Conservation (phyloP, 1,140 invertebrate species). For the Drosophila tristis region DNA sequence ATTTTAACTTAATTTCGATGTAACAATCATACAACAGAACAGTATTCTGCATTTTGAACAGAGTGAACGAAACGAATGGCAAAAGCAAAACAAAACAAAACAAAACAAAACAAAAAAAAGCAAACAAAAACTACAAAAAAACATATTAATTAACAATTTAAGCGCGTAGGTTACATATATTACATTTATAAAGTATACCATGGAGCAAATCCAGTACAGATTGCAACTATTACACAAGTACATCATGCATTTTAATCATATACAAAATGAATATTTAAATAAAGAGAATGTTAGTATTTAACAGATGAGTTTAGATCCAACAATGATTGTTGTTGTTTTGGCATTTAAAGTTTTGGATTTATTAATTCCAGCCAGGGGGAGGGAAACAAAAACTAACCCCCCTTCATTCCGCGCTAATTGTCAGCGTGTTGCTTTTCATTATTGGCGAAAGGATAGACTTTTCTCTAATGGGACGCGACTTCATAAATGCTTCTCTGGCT, state of each 20-base stretch:
- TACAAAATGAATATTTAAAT: constrained; percentile 74
- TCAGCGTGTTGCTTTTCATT: too few relatives aligned
- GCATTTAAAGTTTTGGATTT: too few relatives aligned
- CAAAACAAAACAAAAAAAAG: too few relatives aligned
- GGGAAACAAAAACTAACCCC: too few relatives aligned
- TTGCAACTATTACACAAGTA: constrained; percentile 73
- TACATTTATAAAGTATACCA: constrained; percentile 62
- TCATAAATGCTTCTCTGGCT: too few relatives aligned
- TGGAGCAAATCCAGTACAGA: constrained; percentile 67
- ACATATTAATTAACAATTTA: constrained; percentile 37
- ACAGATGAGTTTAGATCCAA: neutral
- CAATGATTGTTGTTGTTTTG: too few relatives aligned
- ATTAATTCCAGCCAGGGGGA: too few relatives aligned
- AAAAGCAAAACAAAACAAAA: constrained; percentile 55
- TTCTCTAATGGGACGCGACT: too few relatives aligned
- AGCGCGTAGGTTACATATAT: constrained; percentile 64
- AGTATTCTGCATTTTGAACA: constrained; percentile 51
- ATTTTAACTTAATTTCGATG: neutral
- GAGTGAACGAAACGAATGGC: constrained; percentile 33
- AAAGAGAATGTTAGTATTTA: constrained; percentile 77
- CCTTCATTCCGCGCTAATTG: too few relatives aligned
- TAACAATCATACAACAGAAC: constrained; percentile 19
- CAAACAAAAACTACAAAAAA: neutral
- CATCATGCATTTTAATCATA: constrained; percentile 78
- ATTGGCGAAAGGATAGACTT: too few relatives aligned